Evolutionary conservation across 2,797 vertebrate genomes (phyloP), one percentile per base, ranked within the genome.

Genomic region (Tenualosa thibaudeaui): DNA sequence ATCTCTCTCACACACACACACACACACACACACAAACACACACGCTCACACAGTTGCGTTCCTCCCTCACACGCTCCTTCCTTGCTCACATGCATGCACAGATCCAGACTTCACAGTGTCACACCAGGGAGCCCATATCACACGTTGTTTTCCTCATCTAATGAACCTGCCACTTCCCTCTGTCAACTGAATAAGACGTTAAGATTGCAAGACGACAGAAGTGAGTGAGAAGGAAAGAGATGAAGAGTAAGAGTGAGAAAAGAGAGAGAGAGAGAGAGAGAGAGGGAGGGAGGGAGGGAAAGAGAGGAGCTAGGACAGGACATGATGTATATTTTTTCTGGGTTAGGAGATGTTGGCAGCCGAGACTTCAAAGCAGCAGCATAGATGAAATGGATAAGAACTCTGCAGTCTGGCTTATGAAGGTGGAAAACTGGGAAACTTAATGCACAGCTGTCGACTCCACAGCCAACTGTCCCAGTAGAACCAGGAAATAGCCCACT

Each of bases 1-100:
- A 83, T 31, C 81, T 83, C 81, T 83, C 83, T 31, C 60, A 85
- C 75, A 85, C 78, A 86, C 82, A 56, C 81, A 89, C 87, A 83
- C 58, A 53, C 82, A 62, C 62, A 68, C 54, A 83, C 81, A 85
- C 81, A 87, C 81, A 43, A n/a, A 62, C 60, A 62, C 60, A 9
- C 60, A 62, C n/a, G 1, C 22, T 26, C 62, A 68, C 60, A 65
- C 26, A 37, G 24, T 13, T 26, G 24, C n/a, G 3, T 15, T 71
- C 26, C 26, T 71, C 31, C 65, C 24, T 65, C 24, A 24, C 60
- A 26, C 6, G 56, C 56, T 19, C 56, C 22, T 65, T 24, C 26
- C 26, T 37, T 71, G 65, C 26, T 71, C 65, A 71, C 65, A 24
- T 71, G 65, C 31, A 17, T 12, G 13, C 13, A 71, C 1, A 71